Base-by-base conservation (phyloP, 2,888 invertebrate genomes). In the Pheosia gnoma region DNA sequence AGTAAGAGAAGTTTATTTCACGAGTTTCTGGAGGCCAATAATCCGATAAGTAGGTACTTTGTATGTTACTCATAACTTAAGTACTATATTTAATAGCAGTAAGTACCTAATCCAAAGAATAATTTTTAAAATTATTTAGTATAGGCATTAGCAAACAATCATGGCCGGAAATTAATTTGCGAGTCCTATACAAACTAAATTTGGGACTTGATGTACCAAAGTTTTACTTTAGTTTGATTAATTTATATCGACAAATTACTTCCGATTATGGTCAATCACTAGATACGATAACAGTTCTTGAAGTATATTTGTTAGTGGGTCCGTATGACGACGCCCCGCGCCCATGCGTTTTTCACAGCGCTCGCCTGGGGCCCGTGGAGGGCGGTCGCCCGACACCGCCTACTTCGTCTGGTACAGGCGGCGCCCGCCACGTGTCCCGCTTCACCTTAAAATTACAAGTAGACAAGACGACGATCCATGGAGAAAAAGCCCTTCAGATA, bases 401-500 rank as follows among this genome's bases (percentile, higher is more conserved):
- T 91, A 93, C 93, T 89, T 92, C 90, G 91, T 91, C 91, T 89
- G 91, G 91, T 91, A 92, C 91, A 90, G 90, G 90, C 90, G 91
- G 88, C 90, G 84, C 86, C 85, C 84, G 90, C 86, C 88, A 90
- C 90, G 90, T 90, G 89, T 91, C 89, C 91, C 90, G 89, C 89
- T 88, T 86, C 83, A 87, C 86, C 85, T 88, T 82, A 83, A 85
- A 84, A 84, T 86, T 84, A 74, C 81, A 80, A 83, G 81, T 81
- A 82, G 80, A 80, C 80, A 77, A 80, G 80, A 81, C 77, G 78
- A 72, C 76, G 79, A 77, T 79, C 79, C 80, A 81, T 80, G 77
- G 80, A 84, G 84, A 85, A 85, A 87, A 86, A 82, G 87, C 87
- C 88, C 88, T 89, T 86, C 81, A 80, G 79, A 78, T 70, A 77